Evolutionary conservation across 2,113 vertebrate species (phyloP), one percentile per base, ranked within the genome.

Genomic region (Phaethornis superciliosus): DNA sequence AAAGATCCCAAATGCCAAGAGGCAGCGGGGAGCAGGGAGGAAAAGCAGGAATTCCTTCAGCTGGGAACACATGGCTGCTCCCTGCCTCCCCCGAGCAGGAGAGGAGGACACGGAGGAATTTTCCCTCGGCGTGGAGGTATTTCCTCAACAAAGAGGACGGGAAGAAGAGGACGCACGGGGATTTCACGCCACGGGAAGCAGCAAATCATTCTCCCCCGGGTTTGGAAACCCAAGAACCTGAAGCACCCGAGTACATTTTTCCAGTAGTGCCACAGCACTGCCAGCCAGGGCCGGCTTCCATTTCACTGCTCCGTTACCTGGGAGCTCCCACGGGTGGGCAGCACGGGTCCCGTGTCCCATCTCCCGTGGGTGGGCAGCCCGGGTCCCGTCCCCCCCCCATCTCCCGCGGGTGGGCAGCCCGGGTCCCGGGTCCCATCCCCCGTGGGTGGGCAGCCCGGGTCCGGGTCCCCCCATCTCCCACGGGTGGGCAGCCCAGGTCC

Each of bases 151-250:
- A 81, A 89, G 77, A 8, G 86, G n/a, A 44, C 3, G 4, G 47
- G 4, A 33, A 0, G 20, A 12, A 22, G 9, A 9, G 22, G 26
- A 7, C 0, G 81, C 78, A 10, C 3, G 15, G 89, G 47, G 28
- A 40, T 44, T 71, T 5, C 28, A 1, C 2, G 56, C 15, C 7
- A 10, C 1, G 44, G 60, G 12, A 28, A 28, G 44, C n/a, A 10
- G 58, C 2, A 5, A 24, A 4, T 19, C 33, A 1, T 26, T 14
- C 9, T 7, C 33, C 6, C 21, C 13, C 42, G 9, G 0, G 28
- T 3, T 12, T 12, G 7, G 23, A 35, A 7, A 56, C 3, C 18
- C 7, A 42, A 62, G 35, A 22, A 15, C 15, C 49, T 30, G 49
- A 7, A 16, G 24, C 46, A 4, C 33, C 40, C 46, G 7, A 33